These are phyloP conservation scores for Ianthella basta DNA, from an alignment of 37 sponge, comb jelly and placozoan species.

Conservation along the genomic window DNA sequence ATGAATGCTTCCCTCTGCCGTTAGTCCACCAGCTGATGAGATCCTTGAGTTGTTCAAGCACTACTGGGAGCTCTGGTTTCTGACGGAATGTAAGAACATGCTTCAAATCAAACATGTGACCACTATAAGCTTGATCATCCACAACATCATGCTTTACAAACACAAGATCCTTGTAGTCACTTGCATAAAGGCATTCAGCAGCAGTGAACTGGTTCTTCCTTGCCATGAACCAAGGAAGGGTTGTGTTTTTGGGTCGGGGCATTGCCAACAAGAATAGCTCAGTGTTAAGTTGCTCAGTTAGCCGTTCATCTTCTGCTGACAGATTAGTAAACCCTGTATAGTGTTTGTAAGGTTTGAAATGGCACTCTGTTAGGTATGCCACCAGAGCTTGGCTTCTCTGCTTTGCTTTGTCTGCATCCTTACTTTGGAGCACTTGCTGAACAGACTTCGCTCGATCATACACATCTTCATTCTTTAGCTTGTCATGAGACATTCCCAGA, in stretches of 20 bases:
- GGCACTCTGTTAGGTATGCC: slow-evolving; percentile 9
- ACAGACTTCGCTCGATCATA: slow-evolving; percentile 53
- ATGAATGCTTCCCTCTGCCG: neutral
- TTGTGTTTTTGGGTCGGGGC: neutral
- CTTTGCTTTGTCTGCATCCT: slow-evolving; percentile 1
- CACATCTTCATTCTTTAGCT: slow-evolving; percentile 40
- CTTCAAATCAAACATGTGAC: neutral
- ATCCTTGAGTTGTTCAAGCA: slow-evolving; percentile 7
- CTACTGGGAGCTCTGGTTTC: neutral
- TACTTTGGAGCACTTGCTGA: neutral
- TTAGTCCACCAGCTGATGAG: neutral
- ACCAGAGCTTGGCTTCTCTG: slow-evolving; percentile 34
- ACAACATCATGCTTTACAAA: neutral
- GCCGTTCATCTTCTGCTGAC: too few species aligned
- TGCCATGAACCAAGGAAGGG: neutral
- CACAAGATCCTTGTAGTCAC: neutral
- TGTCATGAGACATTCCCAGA: slow-evolving; percentile 46
- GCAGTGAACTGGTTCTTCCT: neutral
- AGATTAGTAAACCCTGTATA: too few species aligned
- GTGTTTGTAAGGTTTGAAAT: neutral
- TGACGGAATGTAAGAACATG: too few species aligned
- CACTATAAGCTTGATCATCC: neutral
- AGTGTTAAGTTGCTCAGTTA: too few species aligned
- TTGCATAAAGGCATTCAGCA: neutral
- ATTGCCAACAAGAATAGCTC: too few species aligned